Evolutionary conservation across 2,888 invertebrate species (phyloP), one percentile per base, ranked within the genome.

Genomic region (Charanyca ferruginea): DNA sequence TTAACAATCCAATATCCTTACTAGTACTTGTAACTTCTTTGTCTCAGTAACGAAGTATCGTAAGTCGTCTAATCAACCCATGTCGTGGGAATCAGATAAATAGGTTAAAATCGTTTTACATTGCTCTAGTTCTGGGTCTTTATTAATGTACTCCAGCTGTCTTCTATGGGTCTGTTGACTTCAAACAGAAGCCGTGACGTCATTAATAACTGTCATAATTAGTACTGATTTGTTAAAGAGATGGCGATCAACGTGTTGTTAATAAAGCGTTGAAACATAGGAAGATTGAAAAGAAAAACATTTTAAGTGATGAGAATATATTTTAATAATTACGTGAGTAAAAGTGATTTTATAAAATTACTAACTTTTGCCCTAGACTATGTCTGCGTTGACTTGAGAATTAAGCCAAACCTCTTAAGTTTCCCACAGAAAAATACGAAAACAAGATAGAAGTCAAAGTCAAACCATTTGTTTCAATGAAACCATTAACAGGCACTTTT

Each of bases 131-230:
- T 79, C 61, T 60, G 61, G 63, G 32, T 41, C 62, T 73, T 77
- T 80, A 80, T 82, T 82, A 82, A 82, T 82, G 78, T 51, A 42
- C 42, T 79, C 64, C 81, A 82, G 76, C 59, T 82, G 53, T 57
- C 44, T 44, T 25, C 28, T 18, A 5, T 16, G 22, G 22, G 38
- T 35, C 25, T 51, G 48, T 49, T 20, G 18, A 47, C 8, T 25
- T 48, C 47, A 64, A 73, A 66, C 32, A 54, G 55, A 66, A 62
- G 57, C 51, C 23, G 23, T 71, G 51, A 48, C 58, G 61, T 55
- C 51, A 71, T 76, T 71, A 25, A 63, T 76, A 63, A 20, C 22
- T 62, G 76, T 62, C 74, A 55, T 58, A 65, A 61, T 64, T 63
- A 59, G 55, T 52, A 74, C 59, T 55, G 74, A 74, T 73, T 74